Evolutionary conservation across 2,797 vertebrate genomes (phyloP).

Genomic region (Enteromius paludinosus): DNA sequence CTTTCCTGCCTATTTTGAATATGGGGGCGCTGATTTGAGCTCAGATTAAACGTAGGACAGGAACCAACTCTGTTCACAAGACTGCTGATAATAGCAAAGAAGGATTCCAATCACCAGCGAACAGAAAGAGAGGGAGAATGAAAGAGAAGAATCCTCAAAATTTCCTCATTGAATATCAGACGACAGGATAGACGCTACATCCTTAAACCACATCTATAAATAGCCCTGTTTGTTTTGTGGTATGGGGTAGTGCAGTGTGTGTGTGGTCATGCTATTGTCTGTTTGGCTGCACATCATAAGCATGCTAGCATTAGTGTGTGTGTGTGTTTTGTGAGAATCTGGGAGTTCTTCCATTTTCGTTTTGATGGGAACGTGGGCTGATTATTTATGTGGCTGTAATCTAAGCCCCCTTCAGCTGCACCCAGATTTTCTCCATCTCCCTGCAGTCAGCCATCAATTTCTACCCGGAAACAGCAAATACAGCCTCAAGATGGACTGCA

Average conservation of each 20-base stretch:
- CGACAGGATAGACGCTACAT: slow-evolving; percentile 74
- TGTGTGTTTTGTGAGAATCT: slow-evolving; percentile 55
- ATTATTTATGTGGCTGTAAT: slow-evolving; percentile 66
- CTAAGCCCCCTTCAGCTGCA: slow-evolving; percentile 41
- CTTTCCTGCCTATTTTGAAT: slow-evolving; percentile 18
- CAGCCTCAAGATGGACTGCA: slow-evolving; percentile 47
- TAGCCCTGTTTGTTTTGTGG: slow-evolving; percentile 70
- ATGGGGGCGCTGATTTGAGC: slow-evolving; percentile 56
- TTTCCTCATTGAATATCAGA: slow-evolving; percentile 76
- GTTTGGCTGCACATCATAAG: slow-evolving; percentile 9
- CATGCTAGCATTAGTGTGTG: slow-evolving; percentile 13
- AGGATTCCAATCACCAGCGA: slow-evolving; percentile 50
- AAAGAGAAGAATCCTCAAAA: slow-evolving; percentile 63
- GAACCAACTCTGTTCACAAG: slow-evolving; percentile 58
- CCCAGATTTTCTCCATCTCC: slow-evolving; percentile 41
- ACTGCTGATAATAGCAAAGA: slow-evolving; percentile 58
- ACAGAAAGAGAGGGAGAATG: slow-evolving; percentile 50
- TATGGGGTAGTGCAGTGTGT: slow-evolving; percentile 57
- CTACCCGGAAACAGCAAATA: slow-evolving; percentile 56
- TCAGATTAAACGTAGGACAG: slow-evolving; percentile 60
- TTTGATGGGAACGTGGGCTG: slow-evolving; percentile 48
- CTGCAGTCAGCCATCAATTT: slow-evolving; percentile 62
- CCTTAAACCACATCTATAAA: slow-evolving; percentile 82
- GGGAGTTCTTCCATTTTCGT: slow-evolving; percentile 46
- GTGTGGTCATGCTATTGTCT: slow-evolving; percentile 34